Percentiles rank a stretch among this genome's conserved stretches.
Conservation (phyloP, 2,113 vertebrate genomes). For the Sialia sialis region DNA sequence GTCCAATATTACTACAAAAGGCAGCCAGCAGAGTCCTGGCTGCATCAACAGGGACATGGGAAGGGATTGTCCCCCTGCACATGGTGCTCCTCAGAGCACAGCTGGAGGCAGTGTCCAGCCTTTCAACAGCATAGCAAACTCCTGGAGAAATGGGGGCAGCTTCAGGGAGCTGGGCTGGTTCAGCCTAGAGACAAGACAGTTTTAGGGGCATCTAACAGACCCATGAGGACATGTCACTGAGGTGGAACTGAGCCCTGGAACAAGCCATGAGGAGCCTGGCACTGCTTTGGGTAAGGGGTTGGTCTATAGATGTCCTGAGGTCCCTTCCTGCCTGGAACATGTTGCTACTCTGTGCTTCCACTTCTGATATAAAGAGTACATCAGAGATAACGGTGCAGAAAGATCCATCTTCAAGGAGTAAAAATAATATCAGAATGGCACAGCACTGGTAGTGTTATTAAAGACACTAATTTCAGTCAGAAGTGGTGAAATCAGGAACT, state of each 20-base stretch:
- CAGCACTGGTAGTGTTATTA: neutral
- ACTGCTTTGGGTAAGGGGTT: neutral
- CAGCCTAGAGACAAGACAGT: neutral
- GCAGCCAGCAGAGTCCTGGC: neutral
- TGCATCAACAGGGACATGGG: neutral
- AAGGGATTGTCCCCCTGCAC: neutral
- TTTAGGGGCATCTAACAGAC: neutral
- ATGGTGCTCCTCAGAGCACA: neutral
- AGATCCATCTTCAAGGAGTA: neutral
- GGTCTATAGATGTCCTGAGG: accelerated
- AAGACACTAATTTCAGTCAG: neutral
- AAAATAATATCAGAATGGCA: neutral
- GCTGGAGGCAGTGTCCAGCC: accelerated
- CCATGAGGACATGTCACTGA: accelerated
- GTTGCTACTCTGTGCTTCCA: neutral
- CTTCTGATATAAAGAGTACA: neutral
- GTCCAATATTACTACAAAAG: no score
- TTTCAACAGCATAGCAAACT: neutral
- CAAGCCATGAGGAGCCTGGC: neutral
- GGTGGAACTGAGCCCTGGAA: neutral
- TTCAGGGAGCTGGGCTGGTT: neutral
- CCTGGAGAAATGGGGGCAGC: neutral
- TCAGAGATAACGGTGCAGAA: neutral
- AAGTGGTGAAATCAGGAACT: neutral
- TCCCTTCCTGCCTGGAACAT: neutral